Evolutionary conservation across 2,888 invertebrate species (phyloP).

Genomic region (Pristionchus mayeri): DNA sequence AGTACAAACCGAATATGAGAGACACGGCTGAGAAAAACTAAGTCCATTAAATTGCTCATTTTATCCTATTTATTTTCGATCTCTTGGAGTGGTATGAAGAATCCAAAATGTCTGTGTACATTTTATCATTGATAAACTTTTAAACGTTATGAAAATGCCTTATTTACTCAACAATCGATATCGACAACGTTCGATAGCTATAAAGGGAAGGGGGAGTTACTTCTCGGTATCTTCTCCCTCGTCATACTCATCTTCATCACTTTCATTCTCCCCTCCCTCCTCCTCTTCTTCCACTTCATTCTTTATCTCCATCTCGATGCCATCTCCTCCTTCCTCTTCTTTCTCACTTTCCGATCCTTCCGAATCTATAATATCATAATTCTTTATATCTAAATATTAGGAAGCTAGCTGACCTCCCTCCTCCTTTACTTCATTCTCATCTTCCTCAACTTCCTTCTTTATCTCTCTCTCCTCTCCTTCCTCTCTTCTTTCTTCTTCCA

Average conservation of each 20-base stretch:
- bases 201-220: neutral
- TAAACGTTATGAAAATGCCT: neutral
- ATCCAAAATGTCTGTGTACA: neutral
- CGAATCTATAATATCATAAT: neutral
- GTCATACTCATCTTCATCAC: slow-evolving; percentile 42
- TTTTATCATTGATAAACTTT: slow-evolving; percentile 14
- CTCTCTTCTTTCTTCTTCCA: neutral
- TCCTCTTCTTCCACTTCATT: neutral
- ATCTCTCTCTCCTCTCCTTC: slow-evolving; percentile 31
- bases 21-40: slow-evolving; percentile 56
- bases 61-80: neutral
- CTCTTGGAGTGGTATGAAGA: neutral
- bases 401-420: neutral
- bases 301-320: slow-evolving; percentile 9
- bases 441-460: neutral
- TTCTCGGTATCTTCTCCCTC: slow-evolving; percentile 40
- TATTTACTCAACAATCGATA: neutral
- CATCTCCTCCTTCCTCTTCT: slow-evolving; percentile 33
- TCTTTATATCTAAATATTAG: neutral
- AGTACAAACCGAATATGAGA: slow-evolving; percentile 68
- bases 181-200: neutral
- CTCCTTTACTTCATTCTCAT: slow-evolving; percentile 45
- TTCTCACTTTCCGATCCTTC: neutral
- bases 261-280: slow-evolving; percentile 14
- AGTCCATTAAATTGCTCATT: neutral